Conservation (phyloP, 1,140 invertebrate species). For the Streblospio benedicti region DNA sequence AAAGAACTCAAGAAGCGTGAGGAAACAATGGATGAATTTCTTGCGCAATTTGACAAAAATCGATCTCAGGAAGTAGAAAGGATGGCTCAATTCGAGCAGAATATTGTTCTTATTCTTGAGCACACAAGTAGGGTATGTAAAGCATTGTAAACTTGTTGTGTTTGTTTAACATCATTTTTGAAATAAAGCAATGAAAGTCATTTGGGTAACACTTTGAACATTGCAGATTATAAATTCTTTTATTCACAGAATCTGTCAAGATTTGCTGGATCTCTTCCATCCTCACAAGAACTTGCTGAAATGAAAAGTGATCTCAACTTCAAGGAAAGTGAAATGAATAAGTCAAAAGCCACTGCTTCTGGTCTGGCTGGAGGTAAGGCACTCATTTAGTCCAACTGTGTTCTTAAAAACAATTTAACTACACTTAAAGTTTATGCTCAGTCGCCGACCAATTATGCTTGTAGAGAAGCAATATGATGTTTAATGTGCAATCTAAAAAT, state of each 20-base stretch:
- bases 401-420: too few relatives aligned
- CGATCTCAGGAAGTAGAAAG: slow-evolving; percentile 57
- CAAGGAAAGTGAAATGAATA: slow-evolving; percentile 54
- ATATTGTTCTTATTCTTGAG: slow-evolving; percentile 52
- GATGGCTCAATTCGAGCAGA: slow-evolving; percentile 50
- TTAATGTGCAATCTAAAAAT: too few relatives aligned
- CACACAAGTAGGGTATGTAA: slow-evolving; percentile 48
- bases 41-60: slow-evolving; percentile 62
- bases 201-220: too few relatives aligned
- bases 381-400: background rate
- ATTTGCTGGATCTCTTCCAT: slow-evolving; percentile 49
- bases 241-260: slow-evolving; percentile 49
- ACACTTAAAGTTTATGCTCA: too few relatives aligned
- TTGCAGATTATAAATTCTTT: too few relatives aligned
- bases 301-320: slow-evolving; percentile 54
- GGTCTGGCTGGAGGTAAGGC: slow-evolving; percentile 44
- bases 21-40: slow-evolving; percentile 71
- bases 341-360: slow-evolving; percentile 50
- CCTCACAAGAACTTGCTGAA: slow-evolving; percentile 44
- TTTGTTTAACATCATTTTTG: too few relatives aligned
- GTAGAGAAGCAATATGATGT: too few relatives aligned
- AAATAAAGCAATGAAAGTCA: too few relatives aligned
- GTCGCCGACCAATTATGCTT: too few relatives aligned
- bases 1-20: slow-evolving; percentile 69
- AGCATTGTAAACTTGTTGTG: too few relatives aligned